Evolutionary conservation across 2,113 vertebrate species (phyloP).

Genomic region (Odocoileus hemionus): DNA sequence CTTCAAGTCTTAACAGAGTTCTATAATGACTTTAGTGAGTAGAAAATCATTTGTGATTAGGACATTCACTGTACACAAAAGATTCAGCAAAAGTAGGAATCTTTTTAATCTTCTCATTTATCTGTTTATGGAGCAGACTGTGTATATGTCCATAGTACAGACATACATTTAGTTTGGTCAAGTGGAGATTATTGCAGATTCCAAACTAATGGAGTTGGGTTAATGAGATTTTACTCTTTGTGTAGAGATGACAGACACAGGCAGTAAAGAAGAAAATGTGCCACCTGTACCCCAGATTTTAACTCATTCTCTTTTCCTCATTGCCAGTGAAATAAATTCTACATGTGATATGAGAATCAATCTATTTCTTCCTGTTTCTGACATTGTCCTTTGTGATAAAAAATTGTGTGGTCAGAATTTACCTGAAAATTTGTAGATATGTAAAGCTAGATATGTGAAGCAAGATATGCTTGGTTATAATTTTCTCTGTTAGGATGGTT

Average conservation of each 20-base stretch:
- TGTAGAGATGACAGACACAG: background rate
- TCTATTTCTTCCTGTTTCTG: background rate
- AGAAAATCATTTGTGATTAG: constrained; percentile 50
- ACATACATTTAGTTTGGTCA: background rate
- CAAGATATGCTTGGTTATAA: background rate
- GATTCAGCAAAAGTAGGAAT: background rate
- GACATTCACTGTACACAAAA: constrained; percentile 25
- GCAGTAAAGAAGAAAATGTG: constrained; percentile 15
- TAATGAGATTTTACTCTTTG: constrained; percentile 27
- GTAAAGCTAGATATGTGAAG: background rate
- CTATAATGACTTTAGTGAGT: constrained; percentile 15
- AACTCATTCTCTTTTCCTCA: constrained; percentile 16
- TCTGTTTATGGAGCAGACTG: background rate
- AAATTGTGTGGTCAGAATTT: background rate
- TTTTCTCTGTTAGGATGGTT: background rate
- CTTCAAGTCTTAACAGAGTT: constrained; percentile 51
- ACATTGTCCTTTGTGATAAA: background rate
- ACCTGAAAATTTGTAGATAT: background rate
- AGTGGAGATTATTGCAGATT: background rate
- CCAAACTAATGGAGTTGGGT: constrained; percentile 1
- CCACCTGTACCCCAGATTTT: constrained; percentile 1
- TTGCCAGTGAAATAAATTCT: background rate
- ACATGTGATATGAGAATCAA: background rate
- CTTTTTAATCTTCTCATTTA: constrained; percentile 25
- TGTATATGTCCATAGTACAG: background rate